Evolutionary conservation across 2,888 invertebrate species (phyloP), one percentile per base, ranked within the genome.

Genomic region (Carcina quercana): DNA sequence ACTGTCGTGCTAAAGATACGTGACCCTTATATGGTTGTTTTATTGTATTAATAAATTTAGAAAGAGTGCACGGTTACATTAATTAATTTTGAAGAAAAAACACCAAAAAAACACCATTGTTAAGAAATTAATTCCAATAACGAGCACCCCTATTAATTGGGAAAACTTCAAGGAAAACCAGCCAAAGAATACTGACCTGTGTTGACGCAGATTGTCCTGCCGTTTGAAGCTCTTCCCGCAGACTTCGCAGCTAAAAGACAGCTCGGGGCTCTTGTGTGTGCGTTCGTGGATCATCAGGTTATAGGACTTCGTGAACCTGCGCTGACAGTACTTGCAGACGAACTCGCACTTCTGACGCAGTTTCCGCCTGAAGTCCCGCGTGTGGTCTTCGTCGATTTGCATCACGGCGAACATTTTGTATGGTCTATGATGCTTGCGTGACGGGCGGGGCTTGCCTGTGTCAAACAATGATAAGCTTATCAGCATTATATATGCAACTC

Each of bases 251-350:
- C 95, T 93, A 86, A 95, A 98, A 35, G 97, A 96, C 63, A 97
- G 88, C 86, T 98, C 97, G 43, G 93, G 93, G 73, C 97, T 96
- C 79, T 96, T 96, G 87, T 98, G 98, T 59, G 97, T 97, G 76
- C 97, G 89, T 80, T 98, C 98, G 88, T 98, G 98, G 63, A 98
- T 98, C 89, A 98, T 91, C 73, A 98, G 88, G 86, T 98, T 98
- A 88, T 98, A 98, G 52, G 95, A 94, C 86, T 98, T 98, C 68
- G 96, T 97, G 88, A 98, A 98, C 76, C 97, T 91, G 66, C 98
- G 90, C 79, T 94, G 94, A 87, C 98, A 98, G 86, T 94, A 98
- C 83, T 95, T 95, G 90, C 98, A 98, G 73, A 98, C 95, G 85
- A 96, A 98, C 86, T 98, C 97, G 87, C 97, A 97, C 87, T 97